These are phyloP conservation scores for Phrixothrix hirtus DNA, from an alignment of 2,888 invertebrate species.

Conservation along the genomic window DNA sequence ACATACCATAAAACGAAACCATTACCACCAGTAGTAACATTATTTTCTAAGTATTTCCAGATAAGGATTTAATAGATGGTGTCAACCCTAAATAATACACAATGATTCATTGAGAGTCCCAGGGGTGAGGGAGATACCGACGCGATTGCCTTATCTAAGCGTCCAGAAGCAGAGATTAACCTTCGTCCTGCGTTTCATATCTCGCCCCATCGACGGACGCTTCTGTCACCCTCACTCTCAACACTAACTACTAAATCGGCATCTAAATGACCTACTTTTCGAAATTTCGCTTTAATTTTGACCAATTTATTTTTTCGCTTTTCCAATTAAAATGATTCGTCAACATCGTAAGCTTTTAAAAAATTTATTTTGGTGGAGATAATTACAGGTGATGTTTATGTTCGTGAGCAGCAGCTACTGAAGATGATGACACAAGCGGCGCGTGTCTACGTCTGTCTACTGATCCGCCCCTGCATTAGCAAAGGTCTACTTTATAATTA, in stretches of 20 bases:
- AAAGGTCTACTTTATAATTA: slow-evolving; percentile 14
- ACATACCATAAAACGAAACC: slow-evolving; percentile 21
- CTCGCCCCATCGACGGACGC: slow-evolving; percentile 28
- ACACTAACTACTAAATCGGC: slow-evolving; percentile 30
- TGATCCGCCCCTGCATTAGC: slow-evolving; percentile 39
- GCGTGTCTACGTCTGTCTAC: slow-evolving; percentile 36
- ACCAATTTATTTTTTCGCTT: neutral
- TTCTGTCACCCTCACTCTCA: slow-evolving; percentile 27
- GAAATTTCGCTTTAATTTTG: slow-evolving; percentile 12
- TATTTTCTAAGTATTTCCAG: slow-evolving; percentile 54
- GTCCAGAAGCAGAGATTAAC: slow-evolving; percentile 58
- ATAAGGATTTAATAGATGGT: slow-evolving; percentile 57
- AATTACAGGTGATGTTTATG: too few species aligned
- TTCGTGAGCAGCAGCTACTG: too few species aligned
- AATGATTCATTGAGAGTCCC: slow-evolving; percentile 52
- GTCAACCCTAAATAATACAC: slow-evolving; percentile 54
- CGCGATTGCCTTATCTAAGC: slow-evolving; percentile 58
- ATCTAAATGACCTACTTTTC: slow-evolving; percentile 27
- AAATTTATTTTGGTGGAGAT: too few species aligned
- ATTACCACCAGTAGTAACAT: slow-evolving; percentile 34
- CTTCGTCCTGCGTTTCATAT: slow-evolving; percentile 37
- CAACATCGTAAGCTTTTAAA: too few species aligned
- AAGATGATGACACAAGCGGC: slow-evolving; percentile 37
- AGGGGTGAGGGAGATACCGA: slow-evolving; percentile 49
- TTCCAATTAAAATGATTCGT: too few species aligned